Evolutionary conservation across 2,113 vertebrate species (phyloP).

Genomic region (Cairina moschata): DNA sequence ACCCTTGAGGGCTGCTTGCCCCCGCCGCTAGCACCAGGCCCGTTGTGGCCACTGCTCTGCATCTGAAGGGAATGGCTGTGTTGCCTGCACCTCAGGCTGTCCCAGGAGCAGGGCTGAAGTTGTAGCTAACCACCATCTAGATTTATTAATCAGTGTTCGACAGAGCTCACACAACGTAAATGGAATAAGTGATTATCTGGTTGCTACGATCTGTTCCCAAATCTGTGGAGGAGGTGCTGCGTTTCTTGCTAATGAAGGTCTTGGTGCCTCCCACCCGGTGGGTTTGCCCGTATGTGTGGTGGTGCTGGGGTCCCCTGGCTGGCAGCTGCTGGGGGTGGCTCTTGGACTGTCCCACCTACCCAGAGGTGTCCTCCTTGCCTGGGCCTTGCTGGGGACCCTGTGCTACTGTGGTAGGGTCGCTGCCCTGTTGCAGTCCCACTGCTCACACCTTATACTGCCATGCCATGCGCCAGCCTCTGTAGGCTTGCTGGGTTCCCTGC

Average conservation of each 20-base stretch:
- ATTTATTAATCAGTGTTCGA: neutral
- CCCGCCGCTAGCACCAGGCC: rapidly evolving
- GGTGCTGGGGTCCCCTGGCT: neutral
- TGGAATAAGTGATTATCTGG: neutral
- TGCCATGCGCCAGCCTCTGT: neutral
- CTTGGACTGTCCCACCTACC: neutral
- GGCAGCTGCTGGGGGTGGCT: neutral
- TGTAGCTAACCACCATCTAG: neutral
- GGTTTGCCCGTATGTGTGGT: rapidly evolving
- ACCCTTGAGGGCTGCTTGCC: neutral
- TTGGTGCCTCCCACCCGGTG: neutral
- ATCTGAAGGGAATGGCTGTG: neutral
- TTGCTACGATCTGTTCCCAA: neutral
- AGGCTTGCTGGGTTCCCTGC: neutral
- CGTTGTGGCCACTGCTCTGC: neutral
- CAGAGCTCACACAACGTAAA: neutral
- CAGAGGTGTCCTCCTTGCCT: neutral
- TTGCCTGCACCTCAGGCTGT: neutral
- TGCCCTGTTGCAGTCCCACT: neutral
- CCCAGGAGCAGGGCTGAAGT: neutral
- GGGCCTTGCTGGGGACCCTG: neutral
- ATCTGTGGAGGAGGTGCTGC: neutral
- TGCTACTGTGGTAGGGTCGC: rapidly evolving
- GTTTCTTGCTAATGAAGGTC: neutral
- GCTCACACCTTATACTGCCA: rapidly evolving